Evolutionary conservation across 2,113 vertebrate genomes (phyloP).

Genomic region (Passer domesticus): DNA sequence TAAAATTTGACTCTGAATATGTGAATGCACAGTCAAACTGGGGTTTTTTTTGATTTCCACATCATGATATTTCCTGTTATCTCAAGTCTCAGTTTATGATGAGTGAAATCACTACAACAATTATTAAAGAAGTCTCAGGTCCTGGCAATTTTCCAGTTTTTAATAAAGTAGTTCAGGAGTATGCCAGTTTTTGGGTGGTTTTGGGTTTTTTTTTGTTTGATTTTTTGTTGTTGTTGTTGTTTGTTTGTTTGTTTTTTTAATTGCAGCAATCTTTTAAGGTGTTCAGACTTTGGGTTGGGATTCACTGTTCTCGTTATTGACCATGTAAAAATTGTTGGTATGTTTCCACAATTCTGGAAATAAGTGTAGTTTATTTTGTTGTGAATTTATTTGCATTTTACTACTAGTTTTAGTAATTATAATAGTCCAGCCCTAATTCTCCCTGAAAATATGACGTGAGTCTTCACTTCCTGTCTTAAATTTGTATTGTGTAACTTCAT

Average conservation of each 20-base stretch:
- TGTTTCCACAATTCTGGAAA: neutral
- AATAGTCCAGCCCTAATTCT: neutral
- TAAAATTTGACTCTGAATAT: neutral
- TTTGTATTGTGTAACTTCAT: slow-evolving; percentile 45
- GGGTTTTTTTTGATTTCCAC: neutral
- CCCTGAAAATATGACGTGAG: slow-evolving; percentile 24
- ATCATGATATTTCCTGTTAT: neutral
- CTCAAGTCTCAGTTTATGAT: neutral
- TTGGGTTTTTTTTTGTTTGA: neutral
- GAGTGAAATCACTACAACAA: neutral
- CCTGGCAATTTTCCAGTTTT: neutral
- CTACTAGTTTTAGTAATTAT: neutral
- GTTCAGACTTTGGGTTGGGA: neutral
- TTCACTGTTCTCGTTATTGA: neutral
- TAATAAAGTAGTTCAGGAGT: neutral
- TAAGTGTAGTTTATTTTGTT: neutral
- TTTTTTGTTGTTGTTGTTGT: neutral
- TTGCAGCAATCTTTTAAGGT: neutral
- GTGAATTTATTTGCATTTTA: slow-evolving; percentile 5
- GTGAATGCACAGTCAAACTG: neutral
- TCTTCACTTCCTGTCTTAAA: slow-evolving; percentile 51
- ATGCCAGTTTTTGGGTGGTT: neutral
- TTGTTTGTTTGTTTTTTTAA: neutral
- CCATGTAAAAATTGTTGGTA: neutral
- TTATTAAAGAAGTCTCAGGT: neutral